Base-by-base conservation (phyloP, 1,140 invertebrate genomes). In the Drosophila tropicalis region DNA sequence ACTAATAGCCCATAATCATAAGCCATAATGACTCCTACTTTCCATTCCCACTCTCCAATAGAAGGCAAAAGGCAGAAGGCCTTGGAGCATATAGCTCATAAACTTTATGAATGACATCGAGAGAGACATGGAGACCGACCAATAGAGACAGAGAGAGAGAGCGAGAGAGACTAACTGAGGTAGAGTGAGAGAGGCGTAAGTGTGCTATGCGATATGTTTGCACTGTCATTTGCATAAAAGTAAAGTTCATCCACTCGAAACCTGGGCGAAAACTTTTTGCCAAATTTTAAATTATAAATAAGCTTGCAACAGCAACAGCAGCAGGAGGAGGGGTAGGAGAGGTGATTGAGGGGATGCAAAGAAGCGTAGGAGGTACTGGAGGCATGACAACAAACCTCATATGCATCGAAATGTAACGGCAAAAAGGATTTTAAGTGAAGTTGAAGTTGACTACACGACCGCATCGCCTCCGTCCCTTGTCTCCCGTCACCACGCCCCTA, bases 381-480 rank as follows among this genome's bases (percentile, higher is more conserved):
- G 47, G 80, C 65, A 77, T 70, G 72, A 73, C 75, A 77, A 81
- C 89, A 89, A 89, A 89, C 85, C 84, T 89, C 84, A 89, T 90
- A 90, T 90, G 84, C 84, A 89, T 87, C 83, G 84, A 84, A 89
- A 89, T 77, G 84, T 87, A 87, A 87, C 82, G 79, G 81, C 85
- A 84, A 84, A 89, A 90, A 84, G 84, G 84, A 89, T 84, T 90
- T 89, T 89, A 89, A 90, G 84, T 89, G 84, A 89, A 89, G 83
- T 87, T 87, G 84, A 87, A 89, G 84, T 89, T 87, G 84, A 87
- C 83, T 87, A 87, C 84, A 87, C 70, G 80, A 87, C 83, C 83
- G 80, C 83, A 87, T 62, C 69, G 75, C 61, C 19, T 34, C 72
- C 13, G 12, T 12, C 39, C 10, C 25, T 6, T 22, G 22, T 22